phyloP scores from a whole-genome alignment of 1,140 invertebrate species.

The Ooceraea biroi region DNA sequence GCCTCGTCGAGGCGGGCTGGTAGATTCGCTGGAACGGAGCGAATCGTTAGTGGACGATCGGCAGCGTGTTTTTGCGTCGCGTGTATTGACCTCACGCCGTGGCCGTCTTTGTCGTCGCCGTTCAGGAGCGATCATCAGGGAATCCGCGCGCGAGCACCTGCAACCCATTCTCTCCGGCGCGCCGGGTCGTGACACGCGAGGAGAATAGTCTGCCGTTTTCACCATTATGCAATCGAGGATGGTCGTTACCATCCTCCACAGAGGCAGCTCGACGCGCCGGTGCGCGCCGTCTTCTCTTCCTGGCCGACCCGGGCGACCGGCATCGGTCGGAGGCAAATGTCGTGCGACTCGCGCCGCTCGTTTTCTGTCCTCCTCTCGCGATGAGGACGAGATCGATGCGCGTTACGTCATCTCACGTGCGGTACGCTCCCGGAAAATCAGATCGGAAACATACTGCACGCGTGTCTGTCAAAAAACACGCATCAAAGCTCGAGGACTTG shows the following conservation, averaged over 20 bases:
- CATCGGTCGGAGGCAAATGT: constrained; percentile 66
- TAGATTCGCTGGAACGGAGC: constrained; percentile 23
- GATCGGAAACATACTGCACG: constrained; percentile 40
- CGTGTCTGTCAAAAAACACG: no score
- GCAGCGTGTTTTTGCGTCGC: not conserved
- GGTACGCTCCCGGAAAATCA: constrained; percentile 11
- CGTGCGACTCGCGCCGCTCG: constrained; percentile 70
- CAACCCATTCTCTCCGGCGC: constrained; percentile 17
- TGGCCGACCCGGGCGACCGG: constrained; percentile 50
- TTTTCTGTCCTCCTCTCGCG: constrained; percentile 58
- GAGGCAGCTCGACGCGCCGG: constrained; percentile 31
- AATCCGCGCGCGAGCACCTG: constrained; percentile 57
- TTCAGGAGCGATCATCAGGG: constrained; percentile 40
- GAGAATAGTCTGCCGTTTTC: constrained; percentile 64
- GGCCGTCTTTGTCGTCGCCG: constrained; percentile 31
- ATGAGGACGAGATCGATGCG: not conserved
- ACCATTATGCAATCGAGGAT: constrained; percentile 69
- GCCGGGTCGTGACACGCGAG: constrained; percentile 61
- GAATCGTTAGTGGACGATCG: constrained; percentile 32
- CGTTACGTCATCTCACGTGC: constrained; percentile 47
- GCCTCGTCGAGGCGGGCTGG: not conserved
- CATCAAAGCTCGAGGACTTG: no score
- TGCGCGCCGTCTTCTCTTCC: constrained; percentile 65
- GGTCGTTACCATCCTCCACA: constrained; percentile 42
- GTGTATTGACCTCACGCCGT: constrained; percentile 29